A percentile compares a stretch with the other conserved stretches of the same genome.
Evolutionary conservation across 1,140 invertebrate genomes (phyloP).

Genomic region (Drosophila neocordata): DNA sequence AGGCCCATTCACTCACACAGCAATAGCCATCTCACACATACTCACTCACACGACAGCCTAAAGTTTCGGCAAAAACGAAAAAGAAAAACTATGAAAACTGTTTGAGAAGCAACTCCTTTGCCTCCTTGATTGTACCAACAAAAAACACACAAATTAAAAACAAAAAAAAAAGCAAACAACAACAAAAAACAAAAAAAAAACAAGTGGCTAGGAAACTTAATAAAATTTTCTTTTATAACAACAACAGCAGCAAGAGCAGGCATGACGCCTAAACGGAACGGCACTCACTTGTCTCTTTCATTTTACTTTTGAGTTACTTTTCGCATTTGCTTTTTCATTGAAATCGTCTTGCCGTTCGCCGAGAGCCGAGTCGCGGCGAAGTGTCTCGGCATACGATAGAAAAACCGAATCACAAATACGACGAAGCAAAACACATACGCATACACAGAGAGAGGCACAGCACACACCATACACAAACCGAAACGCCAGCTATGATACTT

Average conservation of each 20-base stretch:
- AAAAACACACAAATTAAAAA: not conserved
- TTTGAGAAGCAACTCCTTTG: conserved; percentile 14
- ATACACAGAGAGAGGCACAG: conserved; percentile 32
- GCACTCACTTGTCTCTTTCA: conserved; percentile 52
- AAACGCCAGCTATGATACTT: conserved; percentile 46
- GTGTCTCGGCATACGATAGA: conserved; percentile 27
- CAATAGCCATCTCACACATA: conserved; percentile 8
- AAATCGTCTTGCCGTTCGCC: conserved; percentile 1
- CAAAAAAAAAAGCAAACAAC: conserved; percentile 3
- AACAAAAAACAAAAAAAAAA: conserved; percentile 23
- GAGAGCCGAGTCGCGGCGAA: conserved; percentile 25
- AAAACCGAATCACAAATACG: conserved; percentile 20
- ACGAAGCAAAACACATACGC: conserved; percentile 22
- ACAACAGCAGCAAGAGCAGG: conserved; percentile 13
- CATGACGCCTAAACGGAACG: conserved; percentile 42
- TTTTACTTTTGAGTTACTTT: conserved; percentile 47
- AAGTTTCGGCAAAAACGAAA: conserved; percentile 31
- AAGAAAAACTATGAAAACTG: conserved; percentile 48
- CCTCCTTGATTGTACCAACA: not conserved
- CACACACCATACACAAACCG: conserved; percentile 56
- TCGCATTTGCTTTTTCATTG: conserved; percentile 42
- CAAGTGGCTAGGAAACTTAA: conserved; percentile 25
- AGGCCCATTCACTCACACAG: conserved; percentile 17
- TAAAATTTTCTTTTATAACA: conserved; percentile 32
- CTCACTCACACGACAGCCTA: not conserved